phyloP scores from a whole-genome alignment of 2,797 vertebrate genomes.

The Acridotheres tristis region DNA sequence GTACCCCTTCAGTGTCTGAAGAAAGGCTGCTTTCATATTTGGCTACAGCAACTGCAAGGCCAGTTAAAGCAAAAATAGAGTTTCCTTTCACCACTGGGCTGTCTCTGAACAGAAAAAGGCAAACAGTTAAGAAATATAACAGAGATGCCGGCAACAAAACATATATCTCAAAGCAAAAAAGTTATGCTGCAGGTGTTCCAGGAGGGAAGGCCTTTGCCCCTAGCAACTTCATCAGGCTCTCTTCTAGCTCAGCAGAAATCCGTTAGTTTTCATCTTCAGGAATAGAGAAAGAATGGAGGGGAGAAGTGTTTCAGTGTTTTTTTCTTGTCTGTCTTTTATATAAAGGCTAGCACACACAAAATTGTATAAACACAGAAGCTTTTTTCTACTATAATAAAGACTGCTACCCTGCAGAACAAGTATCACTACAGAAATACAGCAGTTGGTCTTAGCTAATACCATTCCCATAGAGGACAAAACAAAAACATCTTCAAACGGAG shows the following conservation, averaged over 20 bases:
- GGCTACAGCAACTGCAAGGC: conserved; percentile 85
- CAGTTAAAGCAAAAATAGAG: conserved; percentile 89
- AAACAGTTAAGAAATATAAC: neutral
- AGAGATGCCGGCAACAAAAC: neutral
- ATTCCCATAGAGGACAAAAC: neutral
- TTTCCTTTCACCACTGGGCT: conserved; percentile 95
- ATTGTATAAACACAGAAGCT: neutral
- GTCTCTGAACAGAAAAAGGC: conserved; percentile 80
- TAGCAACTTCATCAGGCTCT: neutral
- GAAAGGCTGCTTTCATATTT: conserved; percentile 90
- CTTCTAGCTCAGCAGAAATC: neutral
- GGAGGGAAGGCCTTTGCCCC: neutral
- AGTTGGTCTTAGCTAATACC: neutral
- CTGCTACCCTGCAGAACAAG: neutral
- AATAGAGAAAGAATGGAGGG: neutral
- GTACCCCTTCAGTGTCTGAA: conserved; percentile 75
- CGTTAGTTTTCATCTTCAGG: neutral
- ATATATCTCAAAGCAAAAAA: neutral
- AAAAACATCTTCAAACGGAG: neutral
- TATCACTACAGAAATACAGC: neutral
- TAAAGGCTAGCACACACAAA: neutral
- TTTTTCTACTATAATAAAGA: neutral
- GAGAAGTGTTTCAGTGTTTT: neutral
- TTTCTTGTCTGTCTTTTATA: neutral
- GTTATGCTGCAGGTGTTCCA: neutral